These are phyloP conservation scores for Ciconia boyciana DNA, from an alignment of 2,113 vertebrate species.

Conservation along the genomic window DNA sequence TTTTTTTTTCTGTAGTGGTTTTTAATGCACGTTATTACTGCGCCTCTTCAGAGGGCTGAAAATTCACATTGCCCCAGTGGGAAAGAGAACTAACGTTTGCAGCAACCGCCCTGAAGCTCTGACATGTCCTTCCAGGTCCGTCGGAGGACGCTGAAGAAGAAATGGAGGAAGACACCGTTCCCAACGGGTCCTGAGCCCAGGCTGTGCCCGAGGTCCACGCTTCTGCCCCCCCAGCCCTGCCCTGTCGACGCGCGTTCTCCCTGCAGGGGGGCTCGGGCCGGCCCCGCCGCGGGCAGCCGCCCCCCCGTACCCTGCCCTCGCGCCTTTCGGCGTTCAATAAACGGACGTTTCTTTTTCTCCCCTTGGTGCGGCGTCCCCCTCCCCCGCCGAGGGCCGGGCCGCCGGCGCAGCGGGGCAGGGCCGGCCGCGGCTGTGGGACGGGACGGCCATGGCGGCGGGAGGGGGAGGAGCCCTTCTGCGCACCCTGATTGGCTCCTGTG, in stretches of 20 bases:
- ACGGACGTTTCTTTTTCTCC: background rate
- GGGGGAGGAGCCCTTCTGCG: rapidly evolving
- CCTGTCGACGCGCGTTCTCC: background rate
- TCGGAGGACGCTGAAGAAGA: slow-evolving; percentile 75
- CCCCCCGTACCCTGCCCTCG: background rate
- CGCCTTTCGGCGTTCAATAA: slow-evolving; percentile 47
- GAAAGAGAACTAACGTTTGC: rapidly evolving
- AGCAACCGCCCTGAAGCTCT: background rate
- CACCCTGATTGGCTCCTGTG: rapidly evolving
- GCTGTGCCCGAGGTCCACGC: rapidly evolving
- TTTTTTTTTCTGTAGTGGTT: background rate
- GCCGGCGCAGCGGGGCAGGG: background rate
- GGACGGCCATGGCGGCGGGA: background rate
- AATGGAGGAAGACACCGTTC: slow-evolving; percentile 83
- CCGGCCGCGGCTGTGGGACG: too few relatives aligned
- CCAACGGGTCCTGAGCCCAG: slow-evolving; percentile 81
- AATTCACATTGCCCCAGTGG: rapidly evolving
- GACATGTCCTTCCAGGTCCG: slow-evolving; percentile 42
- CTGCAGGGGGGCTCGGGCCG: background rate
- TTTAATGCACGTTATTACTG: rapidly evolving
- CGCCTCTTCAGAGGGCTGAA: too few relatives aligned
- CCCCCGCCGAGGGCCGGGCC: background rate
- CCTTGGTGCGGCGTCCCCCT: background rate
- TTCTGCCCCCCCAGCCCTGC: rapidly evolving
- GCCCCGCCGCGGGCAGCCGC: background rate